These are phyloP conservation scores for Galendromus occidentalis DNA, from an alignment of 1,140 invertebrate species.

Conservation along the genomic window DNA sequence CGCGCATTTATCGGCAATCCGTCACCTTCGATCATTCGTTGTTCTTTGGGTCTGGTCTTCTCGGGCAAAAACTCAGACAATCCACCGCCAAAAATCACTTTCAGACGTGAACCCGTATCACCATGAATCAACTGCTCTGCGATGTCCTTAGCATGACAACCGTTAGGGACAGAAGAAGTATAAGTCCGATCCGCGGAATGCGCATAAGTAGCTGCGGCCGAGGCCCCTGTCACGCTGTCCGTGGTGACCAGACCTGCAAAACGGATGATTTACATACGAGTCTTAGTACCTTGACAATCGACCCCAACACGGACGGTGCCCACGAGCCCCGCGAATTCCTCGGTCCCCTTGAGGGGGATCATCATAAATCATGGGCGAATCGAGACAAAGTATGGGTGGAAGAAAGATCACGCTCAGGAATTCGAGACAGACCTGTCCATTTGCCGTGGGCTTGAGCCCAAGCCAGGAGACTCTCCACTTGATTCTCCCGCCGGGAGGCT, in stretches of 20 bases:
- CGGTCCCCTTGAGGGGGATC: too few species aligned
- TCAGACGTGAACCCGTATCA: constrained; percentile 20
- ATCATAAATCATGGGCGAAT: too few species aligned
- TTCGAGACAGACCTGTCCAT: not conserved
- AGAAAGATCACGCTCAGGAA: too few species aligned
- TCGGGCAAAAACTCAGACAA: constrained; percentile 22
- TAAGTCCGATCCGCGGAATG: constrained; percentile 30
- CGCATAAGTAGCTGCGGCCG: constrained; percentile 37
- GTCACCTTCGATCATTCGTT: constrained; percentile 8
- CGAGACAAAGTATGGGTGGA: too few species aligned
- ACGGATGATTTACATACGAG: too few species aligned
- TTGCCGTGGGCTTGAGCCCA: constrained; percentile 47
- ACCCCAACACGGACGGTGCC: too few species aligned
- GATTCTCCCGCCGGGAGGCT: constrained; percentile 4
- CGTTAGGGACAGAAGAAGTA: constrained; percentile 30
- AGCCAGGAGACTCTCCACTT: constrained; percentile 22
- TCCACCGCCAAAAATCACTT: constrained; percentile 20
- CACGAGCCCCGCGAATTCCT: too few species aligned
- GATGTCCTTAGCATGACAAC: constrained; percentile 20
- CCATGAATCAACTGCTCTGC: constrained; percentile 21
- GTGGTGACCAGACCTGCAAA: constrained; percentile 48
- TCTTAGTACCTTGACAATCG: too few species aligned
- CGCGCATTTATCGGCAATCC: not conserved
- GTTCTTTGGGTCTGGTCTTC: constrained; percentile 5
- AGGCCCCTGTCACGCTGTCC: constrained; percentile 55